Evolutionary conservation across 2,888 invertebrate genomes (phyloP).

Genomic region (Drosophila ezoana): DNA sequence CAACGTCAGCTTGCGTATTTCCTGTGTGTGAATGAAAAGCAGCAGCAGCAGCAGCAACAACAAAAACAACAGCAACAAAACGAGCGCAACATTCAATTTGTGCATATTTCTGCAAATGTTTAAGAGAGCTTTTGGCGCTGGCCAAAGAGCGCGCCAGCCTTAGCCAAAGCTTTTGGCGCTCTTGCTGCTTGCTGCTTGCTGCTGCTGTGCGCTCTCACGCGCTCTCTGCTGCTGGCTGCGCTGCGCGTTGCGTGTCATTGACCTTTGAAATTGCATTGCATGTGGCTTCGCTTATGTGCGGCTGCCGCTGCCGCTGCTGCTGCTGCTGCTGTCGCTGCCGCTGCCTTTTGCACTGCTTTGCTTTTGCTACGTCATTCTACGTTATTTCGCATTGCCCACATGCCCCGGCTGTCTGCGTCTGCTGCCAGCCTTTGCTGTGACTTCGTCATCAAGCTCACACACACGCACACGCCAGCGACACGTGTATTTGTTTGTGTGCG

Average conservation of each 20-base stretch:
- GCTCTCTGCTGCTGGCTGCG: constrained; percentile 38
- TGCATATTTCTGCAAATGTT: constrained; percentile 47
- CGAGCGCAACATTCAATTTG: constrained; percentile 60
- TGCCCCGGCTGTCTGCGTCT: constrained; percentile 47
- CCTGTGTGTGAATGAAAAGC: constrained; percentile 75
- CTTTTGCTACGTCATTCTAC: constrained; percentile 77
- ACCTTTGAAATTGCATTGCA: constrained; percentile 80
- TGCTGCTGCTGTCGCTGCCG: constrained; percentile 44
- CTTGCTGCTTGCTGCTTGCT: constrained; percentile 15
- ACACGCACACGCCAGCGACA: constrained; percentile 26
- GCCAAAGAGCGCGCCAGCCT: constrained; percentile 28
- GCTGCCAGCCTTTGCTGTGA: constrained; percentile 49
- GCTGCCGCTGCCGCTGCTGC: constrained; percentile 53
- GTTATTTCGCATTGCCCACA: constrained; percentile 72
- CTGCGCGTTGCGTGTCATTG: constrained; percentile 74
- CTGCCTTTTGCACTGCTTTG: constrained; percentile 60
- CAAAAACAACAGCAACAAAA: constrained; percentile 15
- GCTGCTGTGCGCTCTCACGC: constrained; percentile 37
- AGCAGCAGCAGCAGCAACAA: constrained; percentile 22
- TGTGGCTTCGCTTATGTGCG: constrained; percentile 64
- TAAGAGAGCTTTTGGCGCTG: constrained; percentile 29
- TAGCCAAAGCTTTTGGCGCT: constrained; percentile 44
- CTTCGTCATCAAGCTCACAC: constrained; percentile 63
- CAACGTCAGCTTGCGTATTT: constrained; percentile 69
- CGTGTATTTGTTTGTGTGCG: constrained; percentile 60